Percentiles rank a stretch among this genome's conserved stretches.
Conservation (phyloP, 2,113 vertebrate genomes). For the Cepphus grylle region DNA sequence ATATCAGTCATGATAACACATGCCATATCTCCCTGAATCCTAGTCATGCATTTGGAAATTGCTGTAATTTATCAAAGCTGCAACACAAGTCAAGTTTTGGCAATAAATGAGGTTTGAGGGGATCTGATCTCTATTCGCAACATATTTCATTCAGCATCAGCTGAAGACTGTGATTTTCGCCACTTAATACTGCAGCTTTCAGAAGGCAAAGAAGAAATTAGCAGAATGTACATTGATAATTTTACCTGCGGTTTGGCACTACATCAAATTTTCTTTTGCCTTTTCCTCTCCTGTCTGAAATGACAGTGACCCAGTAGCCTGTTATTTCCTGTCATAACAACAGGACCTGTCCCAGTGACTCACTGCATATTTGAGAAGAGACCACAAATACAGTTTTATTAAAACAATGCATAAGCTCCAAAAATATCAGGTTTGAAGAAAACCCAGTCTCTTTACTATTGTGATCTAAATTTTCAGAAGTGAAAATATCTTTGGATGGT, state of each 20-base stretch:
- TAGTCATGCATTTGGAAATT: conserved; percentile 12
- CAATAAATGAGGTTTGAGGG: background rate
- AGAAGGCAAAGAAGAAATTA: background rate
- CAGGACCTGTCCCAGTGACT: background rate
- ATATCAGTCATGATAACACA: background rate
- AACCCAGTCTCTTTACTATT: background rate
- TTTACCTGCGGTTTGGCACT: background rate
- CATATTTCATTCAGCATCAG: background rate
- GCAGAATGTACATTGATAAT: background rate
- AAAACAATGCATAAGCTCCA: background rate
- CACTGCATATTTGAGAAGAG: background rate
- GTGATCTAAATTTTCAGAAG: background rate
- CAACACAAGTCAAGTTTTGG: background rate
- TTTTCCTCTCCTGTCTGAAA: background rate
- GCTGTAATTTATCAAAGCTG: conserved; percentile 45
- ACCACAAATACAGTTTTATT: background rate
- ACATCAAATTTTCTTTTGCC: background rate
- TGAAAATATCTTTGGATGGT: background rate
- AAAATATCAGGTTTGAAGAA: background rate
- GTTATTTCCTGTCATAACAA: background rate
- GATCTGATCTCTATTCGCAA: background rate
- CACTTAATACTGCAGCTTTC: background rate
- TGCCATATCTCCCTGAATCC: background rate
- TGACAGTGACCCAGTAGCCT: background rate
- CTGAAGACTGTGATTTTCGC: background rate